A percentile compares a stretch with the other conserved stretches of the same genome.
Evolutionary conservation across 2,888 invertebrate species (phyloP).

Genomic region (Drosophila pseudotalamancana): DNA sequence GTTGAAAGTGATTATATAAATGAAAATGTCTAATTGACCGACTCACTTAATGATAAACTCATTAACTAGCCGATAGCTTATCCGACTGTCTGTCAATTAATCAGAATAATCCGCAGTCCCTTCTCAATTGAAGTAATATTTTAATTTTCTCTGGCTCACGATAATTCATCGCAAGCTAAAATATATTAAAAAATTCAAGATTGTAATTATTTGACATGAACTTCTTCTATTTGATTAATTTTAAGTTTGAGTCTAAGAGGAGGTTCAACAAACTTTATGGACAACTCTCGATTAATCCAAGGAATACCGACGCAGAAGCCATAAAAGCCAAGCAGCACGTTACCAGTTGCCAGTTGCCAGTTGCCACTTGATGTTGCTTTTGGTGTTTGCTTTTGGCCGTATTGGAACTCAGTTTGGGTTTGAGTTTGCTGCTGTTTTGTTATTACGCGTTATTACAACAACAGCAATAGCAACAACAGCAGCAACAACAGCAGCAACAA

Average conservation of each 20-base stretch:
- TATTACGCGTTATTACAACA: constrained; percentile 73
- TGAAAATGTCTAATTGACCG: too few relatives aligned
- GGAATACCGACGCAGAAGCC: constrained; percentile 44
- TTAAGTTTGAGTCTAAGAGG: too few relatives aligned
- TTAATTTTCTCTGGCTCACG: too few relatives aligned
- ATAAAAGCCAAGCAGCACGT: constrained; percentile 65
- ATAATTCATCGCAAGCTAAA: too few relatives aligned
- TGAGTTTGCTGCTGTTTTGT: constrained; percentile 43
- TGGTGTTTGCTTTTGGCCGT: constrained; percentile 56
- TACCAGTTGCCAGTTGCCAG: constrained; percentile 34
- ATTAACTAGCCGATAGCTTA: too few relatives aligned
- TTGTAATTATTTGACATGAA: background rate
- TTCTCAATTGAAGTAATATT: too few relatives aligned
- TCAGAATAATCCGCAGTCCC: too few relatives aligned
- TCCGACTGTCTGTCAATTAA: too few relatives aligned
- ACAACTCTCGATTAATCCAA: constrained; percentile 39
- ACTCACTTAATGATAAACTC: too few relatives aligned
- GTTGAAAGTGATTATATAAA: background rate
- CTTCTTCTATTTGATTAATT: background rate
- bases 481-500: constrained; percentile 22
- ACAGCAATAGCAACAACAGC: constrained; percentile 31
- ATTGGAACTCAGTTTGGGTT: constrained; percentile 55
- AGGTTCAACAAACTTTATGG: constrained; percentile 2
- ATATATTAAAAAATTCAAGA: too few relatives aligned
- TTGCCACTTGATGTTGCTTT: constrained; percentile 44